Evolutionary conservation across 2,797 vertebrate species (phyloP).

Genomic region (Poecilia picta): DNA sequence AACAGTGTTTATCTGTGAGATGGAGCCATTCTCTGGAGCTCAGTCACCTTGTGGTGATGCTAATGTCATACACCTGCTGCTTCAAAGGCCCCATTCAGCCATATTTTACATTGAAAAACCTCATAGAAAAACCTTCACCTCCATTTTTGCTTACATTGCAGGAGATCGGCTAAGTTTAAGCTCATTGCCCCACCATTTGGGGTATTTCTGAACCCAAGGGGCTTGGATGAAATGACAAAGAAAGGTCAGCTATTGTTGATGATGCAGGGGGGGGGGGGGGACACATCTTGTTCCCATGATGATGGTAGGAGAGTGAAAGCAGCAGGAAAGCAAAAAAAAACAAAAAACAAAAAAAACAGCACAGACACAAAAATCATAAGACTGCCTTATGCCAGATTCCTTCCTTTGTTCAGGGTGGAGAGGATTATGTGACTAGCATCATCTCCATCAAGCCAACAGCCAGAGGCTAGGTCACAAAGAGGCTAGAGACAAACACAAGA

Average conservation of each 20-base stretch:
- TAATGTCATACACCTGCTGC: slow-evolving; percentile 59
- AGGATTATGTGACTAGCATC: slow-evolving; percentile 49
- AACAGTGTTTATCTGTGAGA: slow-evolving; percentile 61
- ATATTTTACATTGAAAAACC: slow-evolving; percentile 13
- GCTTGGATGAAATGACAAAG: slow-evolving; percentile 12
- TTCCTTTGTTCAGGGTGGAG: slow-evolving; percentile 16
- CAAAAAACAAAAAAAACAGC: slow-evolving; percentile 33
- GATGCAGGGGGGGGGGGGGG: slow-evolving; percentile 9
- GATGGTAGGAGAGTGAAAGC: slow-evolving; percentile 35
- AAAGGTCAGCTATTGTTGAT: slow-evolving; percentile 16
- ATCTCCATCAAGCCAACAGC: slow-evolving; percentile 35
- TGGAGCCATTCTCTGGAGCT: slow-evolving; percentile 56
- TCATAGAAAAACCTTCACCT: neutral
- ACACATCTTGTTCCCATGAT: slow-evolving; percentile 40
- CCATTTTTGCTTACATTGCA: neutral
- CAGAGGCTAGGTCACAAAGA: slow-evolving; percentile 14
- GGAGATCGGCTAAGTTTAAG: neutral
- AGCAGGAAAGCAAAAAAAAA: slow-evolving; percentile 53
- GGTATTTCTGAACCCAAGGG: slow-evolving; percentile 17
- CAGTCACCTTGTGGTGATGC: slow-evolving; percentile 73
- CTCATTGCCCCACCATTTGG: neutral
- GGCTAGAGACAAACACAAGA: slow-evolving; percentile 14
- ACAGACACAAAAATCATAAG: slow-evolving; percentile 46
- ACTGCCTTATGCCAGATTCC: slow-evolving; percentile 27
- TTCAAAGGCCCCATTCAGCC: slow-evolving; percentile 31